Conservation (phyloP, 2,888 invertebrate species). For the Cosmopolites sordidus region DNA sequence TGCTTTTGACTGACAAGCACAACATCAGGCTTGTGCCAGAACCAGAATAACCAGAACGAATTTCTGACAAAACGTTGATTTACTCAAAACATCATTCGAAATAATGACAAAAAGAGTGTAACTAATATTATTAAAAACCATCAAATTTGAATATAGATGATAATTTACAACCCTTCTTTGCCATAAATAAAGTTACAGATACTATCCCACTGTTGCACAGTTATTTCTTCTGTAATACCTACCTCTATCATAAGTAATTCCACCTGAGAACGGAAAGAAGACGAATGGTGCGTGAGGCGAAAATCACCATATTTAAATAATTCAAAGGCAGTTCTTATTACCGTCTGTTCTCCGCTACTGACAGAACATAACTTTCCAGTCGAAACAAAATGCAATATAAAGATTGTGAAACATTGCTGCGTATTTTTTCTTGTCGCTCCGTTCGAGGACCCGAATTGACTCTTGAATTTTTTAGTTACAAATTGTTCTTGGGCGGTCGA, state of each 20-base stretch:
- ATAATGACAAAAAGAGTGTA: no score
- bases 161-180: no score
- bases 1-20: no score
- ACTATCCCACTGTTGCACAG: no score
- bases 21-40: no score
- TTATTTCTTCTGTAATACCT: no score
- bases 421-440: slow-evolving; percentile 41
- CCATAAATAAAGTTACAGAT: no score
- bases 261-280: slow-evolving; percentile 10
- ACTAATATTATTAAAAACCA: no score
- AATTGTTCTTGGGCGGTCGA: slow-evolving; percentile 3
- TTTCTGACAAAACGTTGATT: no score
- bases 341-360: slow-evolving; percentile 38
- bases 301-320: slow-evolving; percentile 40
- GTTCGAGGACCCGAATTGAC: slow-evolving; percentile 26
- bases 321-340: slow-evolving; percentile 41
- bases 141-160: no score
- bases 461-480: slow-evolving; percentile 21
- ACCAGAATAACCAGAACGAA: no score
- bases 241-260: not conserved
- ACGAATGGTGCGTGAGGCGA: slow-evolving; percentile 7
- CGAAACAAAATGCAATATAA: slow-evolving; percentile 39
- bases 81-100: no score
- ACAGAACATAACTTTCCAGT: slow-evolving; percentile 41
- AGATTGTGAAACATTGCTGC: slow-evolving; percentile 47